Conservation (phyloP, 2,797 vertebrate genomes). For the Champsocephalus esox region DNA sequence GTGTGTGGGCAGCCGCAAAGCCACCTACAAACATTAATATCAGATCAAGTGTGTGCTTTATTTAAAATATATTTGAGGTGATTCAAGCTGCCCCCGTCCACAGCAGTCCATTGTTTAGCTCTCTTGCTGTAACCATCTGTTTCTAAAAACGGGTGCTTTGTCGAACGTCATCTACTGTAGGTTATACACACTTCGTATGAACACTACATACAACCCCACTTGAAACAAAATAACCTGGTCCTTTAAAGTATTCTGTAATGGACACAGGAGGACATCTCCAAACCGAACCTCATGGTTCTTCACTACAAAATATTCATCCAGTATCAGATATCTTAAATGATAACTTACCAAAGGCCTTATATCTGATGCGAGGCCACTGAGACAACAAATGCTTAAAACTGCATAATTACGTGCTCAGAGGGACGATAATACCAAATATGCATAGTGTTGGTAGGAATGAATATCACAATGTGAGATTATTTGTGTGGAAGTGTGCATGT, state of each 20-base stretch:
- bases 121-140: too few species aligned
- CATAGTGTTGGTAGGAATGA: conserved; percentile 60
- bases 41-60: too few species aligned
- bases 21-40: too few species aligned
- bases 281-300: conserved; percentile 1
- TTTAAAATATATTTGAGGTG: too few species aligned
- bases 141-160: too few species aligned
- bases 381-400: conserved; percentile 35
- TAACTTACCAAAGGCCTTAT: conserved; percentile 28
- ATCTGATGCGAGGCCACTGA: conserved; percentile 17
- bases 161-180: too few species aligned
- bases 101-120: too few species aligned
- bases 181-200: too few species aligned
- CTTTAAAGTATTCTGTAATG: conserved; percentile 6
- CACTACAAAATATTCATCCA: conserved; percentile 16
- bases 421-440: conserved; percentile 51
- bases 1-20: too few species aligned
- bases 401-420: conserved; percentile 59
- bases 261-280: neutral
- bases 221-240: too few species aligned
- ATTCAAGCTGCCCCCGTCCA: too few species aligned
- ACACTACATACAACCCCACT: too few species aligned
- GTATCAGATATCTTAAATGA: conserved; percentile 11
- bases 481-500: conserved; percentile 66
- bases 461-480: conserved; percentile 59